Evolutionary conservation across 2,888 invertebrate genomes (phyloP), one percentile per base, ranked within the genome.

Genomic region (Taphrorychus bicolor): DNA sequence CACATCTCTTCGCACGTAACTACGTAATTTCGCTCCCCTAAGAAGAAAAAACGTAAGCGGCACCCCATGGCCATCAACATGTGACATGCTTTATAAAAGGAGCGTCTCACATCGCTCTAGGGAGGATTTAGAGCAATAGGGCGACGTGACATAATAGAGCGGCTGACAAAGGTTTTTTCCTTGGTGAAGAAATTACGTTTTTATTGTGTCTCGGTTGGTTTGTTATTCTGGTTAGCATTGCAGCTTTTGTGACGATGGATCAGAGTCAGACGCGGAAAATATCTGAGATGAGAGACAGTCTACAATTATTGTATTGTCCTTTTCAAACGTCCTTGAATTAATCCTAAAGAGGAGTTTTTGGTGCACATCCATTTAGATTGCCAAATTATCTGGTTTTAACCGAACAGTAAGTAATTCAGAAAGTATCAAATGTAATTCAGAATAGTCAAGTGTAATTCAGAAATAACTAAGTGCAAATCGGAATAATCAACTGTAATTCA

Each of bases 41-140:
- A 32, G 11, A 32, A 7, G 11, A 11, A 32, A 32, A 32, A 32
- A 32, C 32, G 9, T 32, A 32, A 32, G 11, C 11, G 32, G 7
- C 32, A 9, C 32, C 32, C 32, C 11, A 9, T 32, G 9, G 2
- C 18, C n/a, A n/a, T n/a, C n/a, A n/a, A n/a, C n/a, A n/a, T n/a
- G 59, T 22, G 11, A n/a, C 40, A n/a, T n/a, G 51, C 23, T 59
- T 49, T 59, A 48, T 59, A n/a, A 59, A 59, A 59, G 19, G 40
- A 22, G 59, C 18, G 18, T 56, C 32, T 56, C 56, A 40, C 42
- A 32, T 56, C 45, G 19, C 41, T 14, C 19, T 5, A n/a, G 7
- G 21, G 19, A 5, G 18, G 18, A 45, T 17, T 17, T 4, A 5
- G 18, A 45, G 18, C 45, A 45, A 32, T 3, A 3, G 32, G 32